These are phyloP conservation scores for Peromyscus californicus DNA, from an alignment of 2,113 vertebrate genomes.

Conservation along the genomic window DNA sequence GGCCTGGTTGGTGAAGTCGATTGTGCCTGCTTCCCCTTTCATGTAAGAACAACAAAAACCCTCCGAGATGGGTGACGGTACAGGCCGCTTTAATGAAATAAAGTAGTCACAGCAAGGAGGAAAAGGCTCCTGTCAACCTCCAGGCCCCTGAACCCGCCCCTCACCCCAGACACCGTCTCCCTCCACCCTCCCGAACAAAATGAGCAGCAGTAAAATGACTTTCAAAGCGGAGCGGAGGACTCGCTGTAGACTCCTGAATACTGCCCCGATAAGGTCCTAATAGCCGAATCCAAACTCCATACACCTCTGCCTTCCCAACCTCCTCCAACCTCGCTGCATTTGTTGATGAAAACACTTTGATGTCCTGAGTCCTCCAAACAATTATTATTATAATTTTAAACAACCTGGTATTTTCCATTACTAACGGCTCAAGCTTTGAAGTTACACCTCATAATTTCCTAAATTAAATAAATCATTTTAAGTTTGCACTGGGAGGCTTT, in stretches of 20 bases:
- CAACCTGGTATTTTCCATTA: slow-evolving; percentile 94
- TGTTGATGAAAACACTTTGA: slow-evolving; percentile 93
- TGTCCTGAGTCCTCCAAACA: slow-evolving; percentile 92
- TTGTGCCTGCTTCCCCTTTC: slow-evolving; percentile 79
- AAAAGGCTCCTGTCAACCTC: slow-evolving; percentile 44
- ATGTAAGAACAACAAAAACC: slow-evolving; percentile 78
- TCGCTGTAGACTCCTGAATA: slow-evolving; percentile 86
- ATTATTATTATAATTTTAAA: slow-evolving; percentile 95
- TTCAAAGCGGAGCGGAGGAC: slow-evolving; percentile 88
- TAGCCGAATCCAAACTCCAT: slow-evolving; percentile 86
- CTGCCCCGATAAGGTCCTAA: slow-evolving; percentile 88
- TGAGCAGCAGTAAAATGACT: slow-evolving; percentile 89
- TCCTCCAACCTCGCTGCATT: slow-evolving; percentile 83
- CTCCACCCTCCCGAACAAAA: slow-evolving; percentile 67
- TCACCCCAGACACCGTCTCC: not conserved
- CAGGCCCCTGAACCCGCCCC: not conserved
- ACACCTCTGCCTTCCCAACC: slow-evolving; percentile 68
- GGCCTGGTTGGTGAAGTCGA: slow-evolving; percentile 78
- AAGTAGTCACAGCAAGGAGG: slow-evolving; percentile 79
- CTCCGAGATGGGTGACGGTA: slow-evolving; percentile 10
- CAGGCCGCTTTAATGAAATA: slow-evolving; percentile 77
- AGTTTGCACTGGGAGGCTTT: slow-evolving; percentile 94
- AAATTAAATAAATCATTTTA: slow-evolving; percentile 96
- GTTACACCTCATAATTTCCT: slow-evolving; percentile 95
- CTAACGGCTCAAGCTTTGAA: slow-evolving; percentile 92